Conservation (phyloP, 2,888 invertebrate genomes). For the Pristionchus mayeri region DNA sequence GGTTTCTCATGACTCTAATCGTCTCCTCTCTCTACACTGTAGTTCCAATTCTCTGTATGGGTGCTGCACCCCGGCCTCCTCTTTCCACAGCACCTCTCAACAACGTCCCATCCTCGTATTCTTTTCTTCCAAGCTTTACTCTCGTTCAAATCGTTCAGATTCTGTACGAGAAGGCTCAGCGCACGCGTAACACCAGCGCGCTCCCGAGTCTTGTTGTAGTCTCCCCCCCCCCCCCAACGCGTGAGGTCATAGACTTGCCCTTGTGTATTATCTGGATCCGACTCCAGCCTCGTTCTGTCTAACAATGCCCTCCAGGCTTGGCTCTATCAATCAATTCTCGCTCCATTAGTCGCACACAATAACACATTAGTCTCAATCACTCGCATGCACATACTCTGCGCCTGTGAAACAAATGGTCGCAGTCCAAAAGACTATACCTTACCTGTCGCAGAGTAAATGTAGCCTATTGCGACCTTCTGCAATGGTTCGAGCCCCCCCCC, state of each 20-base stretch:
- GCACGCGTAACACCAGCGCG: neutral
- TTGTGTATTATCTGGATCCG: slow-evolving; percentile 20
- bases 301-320: neutral
- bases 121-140: neutral
- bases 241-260: slow-evolving; percentile 38
- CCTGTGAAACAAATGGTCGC: no score
- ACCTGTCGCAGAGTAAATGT: no score
- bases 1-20: no score
- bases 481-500: no score
- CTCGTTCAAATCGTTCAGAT: neutral
- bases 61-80: slow-evolving; percentile 35
- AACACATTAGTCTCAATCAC: no score
- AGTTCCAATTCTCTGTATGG: slow-evolving; percentile 7
- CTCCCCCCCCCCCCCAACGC: neutral
- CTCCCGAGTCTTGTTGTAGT: neutral
- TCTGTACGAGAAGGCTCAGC: neutral
- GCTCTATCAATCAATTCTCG: neutral
- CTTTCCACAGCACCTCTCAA: slow-evolving; percentile 8
- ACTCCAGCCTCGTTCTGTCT: neutral
- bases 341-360: no score
- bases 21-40: neutral
- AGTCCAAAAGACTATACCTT: no score
- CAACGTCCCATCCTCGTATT: slow-evolving; percentile 13
- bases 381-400: no score
- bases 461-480: no score